Conservation (phyloP, 2,888 invertebrate genomes). For the Peribatodes rhomboidaria region DNA sequence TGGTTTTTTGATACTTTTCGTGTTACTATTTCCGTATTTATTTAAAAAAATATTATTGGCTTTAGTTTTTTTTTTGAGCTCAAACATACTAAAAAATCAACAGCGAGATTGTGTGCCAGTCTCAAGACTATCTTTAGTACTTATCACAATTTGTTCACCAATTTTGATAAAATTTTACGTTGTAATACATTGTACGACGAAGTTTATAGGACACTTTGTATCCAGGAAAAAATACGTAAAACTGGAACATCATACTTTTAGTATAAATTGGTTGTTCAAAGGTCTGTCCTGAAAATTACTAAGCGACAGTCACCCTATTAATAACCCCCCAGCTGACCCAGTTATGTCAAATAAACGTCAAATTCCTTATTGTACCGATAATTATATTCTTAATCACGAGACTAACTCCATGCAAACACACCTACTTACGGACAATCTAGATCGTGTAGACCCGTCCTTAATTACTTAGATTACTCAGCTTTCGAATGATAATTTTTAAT, state of each 20-base stretch:
- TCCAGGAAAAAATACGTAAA: not conserved
- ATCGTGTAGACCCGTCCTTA: constrained; percentile 22
- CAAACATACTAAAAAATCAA: no score
- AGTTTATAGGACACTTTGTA: not conserved
- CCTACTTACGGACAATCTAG: constrained; percentile 22
- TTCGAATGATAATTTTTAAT: constrained; percentile 4
- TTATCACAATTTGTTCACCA: not conserved
- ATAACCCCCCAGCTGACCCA: constrained; percentile 16
- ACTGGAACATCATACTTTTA: not conserved
- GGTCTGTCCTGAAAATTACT: not conserved
- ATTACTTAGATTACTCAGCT: constrained; percentile 20
- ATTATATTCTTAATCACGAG: constrained; percentile 5
- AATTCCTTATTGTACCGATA: constrained; percentile 14
- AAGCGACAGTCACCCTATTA: not conserved
- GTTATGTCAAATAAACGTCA: not conserved
- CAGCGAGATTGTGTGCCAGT: no score
- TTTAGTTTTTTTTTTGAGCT: no score
- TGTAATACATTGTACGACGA: no score
- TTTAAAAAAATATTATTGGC: not conserved
- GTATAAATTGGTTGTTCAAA: no score
- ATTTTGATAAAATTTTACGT: no score
- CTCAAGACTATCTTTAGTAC: not conserved
- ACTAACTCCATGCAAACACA: constrained; percentile 16
- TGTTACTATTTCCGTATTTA: constrained; percentile 5
- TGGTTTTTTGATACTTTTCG: constrained; percentile 4